Conservation (phyloP, 2,888 invertebrate species). For the Hirtodrosophila confusa region DNA sequence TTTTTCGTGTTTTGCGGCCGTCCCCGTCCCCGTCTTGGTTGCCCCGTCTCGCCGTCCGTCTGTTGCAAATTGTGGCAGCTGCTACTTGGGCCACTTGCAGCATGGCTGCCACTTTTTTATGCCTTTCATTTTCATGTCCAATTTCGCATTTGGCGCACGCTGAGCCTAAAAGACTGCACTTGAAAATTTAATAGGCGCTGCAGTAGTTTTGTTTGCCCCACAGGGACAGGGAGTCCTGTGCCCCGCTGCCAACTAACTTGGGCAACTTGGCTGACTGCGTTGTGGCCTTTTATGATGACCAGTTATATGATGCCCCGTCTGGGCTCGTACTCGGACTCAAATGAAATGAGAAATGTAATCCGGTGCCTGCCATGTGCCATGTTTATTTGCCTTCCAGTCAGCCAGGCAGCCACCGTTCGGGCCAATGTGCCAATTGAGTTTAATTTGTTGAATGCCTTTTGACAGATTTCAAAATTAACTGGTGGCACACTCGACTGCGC, state of each 20-base stretch:
- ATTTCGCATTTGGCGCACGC: conserved; percentile 65
- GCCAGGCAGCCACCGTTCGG: conserved; percentile 13
- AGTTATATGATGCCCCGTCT: conserved; percentile 50
- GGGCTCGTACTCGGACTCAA: conserved; percentile 4
- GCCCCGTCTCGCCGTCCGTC: conserved; percentile 1
- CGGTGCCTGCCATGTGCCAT: conserved; percentile 69
- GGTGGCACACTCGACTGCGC: conserved; percentile 70
- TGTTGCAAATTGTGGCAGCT: conserved; percentile 68
- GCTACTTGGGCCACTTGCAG: conserved; percentile 67
- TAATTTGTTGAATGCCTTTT: conserved; percentile 78
- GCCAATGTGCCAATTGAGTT: conserved; percentile 75
- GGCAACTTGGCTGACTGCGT: conserved; percentile 20
- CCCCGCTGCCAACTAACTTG: neutral
- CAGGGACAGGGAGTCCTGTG: neutral
- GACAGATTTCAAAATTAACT: conserved; percentile 80
- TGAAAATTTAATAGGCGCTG: conserved; percentile 73
- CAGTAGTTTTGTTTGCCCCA: conserved; percentile 44
- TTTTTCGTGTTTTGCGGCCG: conserved; percentile 44
- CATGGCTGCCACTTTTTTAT: conserved; percentile 39
- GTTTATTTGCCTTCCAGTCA: conserved; percentile 70
- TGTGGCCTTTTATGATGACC: conserved; percentile 63
- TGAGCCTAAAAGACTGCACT: conserved; percentile 77
- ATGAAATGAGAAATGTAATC: conserved; percentile 79
- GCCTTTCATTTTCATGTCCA: conserved; percentile 76
- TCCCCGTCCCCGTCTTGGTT: conserved; percentile 1